Evolutionary conservation across 2,888 invertebrate genomes (phyloP).

Genomic region (Thalpophila matura): DNA sequence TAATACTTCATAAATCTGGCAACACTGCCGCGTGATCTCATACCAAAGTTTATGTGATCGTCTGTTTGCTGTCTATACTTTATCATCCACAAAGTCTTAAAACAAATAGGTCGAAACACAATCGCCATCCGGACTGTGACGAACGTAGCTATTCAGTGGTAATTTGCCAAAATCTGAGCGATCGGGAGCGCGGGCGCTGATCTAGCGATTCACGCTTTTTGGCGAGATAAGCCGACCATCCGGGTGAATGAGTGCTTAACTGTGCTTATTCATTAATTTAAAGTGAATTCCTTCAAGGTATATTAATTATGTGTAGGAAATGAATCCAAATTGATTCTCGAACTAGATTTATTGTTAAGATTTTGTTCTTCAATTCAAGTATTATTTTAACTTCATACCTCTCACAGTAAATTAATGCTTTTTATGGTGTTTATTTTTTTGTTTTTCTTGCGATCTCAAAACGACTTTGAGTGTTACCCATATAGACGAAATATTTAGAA

Average conservation of each 20-base stretch:
- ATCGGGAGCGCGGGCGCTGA: slow-evolving; percentile 9
- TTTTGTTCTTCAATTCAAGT: no score
- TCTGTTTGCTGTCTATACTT: slow-evolving; percentile 51
- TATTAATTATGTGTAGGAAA: slow-evolving; percentile 2
- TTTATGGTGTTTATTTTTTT: not conserved
- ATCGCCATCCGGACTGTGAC: slow-evolving; percentile 44
- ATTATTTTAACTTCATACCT: no score
- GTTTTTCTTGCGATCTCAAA: no score
- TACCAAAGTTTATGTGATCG: slow-evolving; percentile 25
- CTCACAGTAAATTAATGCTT: no score
- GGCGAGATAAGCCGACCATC: slow-evolving; percentile 11
- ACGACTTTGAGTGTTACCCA: not conserved
- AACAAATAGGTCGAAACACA: slow-evolving; percentile 43
- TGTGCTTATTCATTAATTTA: slow-evolving; percentile 29
- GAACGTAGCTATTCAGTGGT: slow-evolving; percentile 49
- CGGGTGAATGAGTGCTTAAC: slow-evolving; percentile 28
- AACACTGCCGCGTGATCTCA: slow-evolving; percentile 37
- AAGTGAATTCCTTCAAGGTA: slow-evolving; percentile 22
- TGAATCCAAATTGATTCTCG: slow-evolving; percentile 4
- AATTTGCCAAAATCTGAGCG: slow-evolving; percentile 44
- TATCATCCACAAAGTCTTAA: slow-evolving; percentile 20
- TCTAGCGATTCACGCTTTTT: slow-evolving; percentile 26
- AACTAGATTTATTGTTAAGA: not conserved
- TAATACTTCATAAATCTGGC: slow-evolving; percentile 26
- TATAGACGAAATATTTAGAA: not conserved